Evolutionary conservation across 1,140 invertebrate species (phyloP), one percentile per base, ranked within the genome.

Genomic region (Drosophila pectinifera): DNA sequence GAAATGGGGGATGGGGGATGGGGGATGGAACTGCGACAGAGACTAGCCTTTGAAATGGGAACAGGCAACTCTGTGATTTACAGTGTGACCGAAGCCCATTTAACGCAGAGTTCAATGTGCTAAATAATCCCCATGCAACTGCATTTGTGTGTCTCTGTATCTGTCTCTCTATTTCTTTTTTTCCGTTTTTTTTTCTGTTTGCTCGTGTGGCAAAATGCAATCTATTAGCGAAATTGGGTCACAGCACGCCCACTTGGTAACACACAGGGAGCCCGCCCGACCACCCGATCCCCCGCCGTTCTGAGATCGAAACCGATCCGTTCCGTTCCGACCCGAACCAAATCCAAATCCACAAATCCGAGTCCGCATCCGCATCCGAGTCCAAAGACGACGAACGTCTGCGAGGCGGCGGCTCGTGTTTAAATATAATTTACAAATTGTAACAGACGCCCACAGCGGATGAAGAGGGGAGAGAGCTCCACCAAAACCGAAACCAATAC

Each of bases 381-480:
- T 63, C 34, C 54, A 73, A 41, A 34, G 70, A 72, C 67, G 24
- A 49, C 46, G 34, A 59, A 43, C 43, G 43, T 59, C 56, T 43
- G 36, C 63, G 36, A 57, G 43, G 43, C 31, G 57, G 38, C 70
- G 45, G 70, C 64, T 63, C 70, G 79, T 73, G 84, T 86, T 88
- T 86, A 86, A 88, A 86, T 88, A 88, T 88, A 86, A 89, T 88
- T 88, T 89, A 89, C 76, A 88, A 82, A 73, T 68, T 80, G 72
- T 78, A 78, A 78, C 75, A 54, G 63, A 69, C 73, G 73, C 73
- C 75, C 56, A 78, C 75, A 54, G 73, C 55, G 49, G 53, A 48
- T 36, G n/a, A 53, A 49, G 55, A 57, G 69, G 39, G 49, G 45
- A 55, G 28, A 46, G 43, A 57, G 41, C 22, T 36, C 20, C 53